Base-by-base conservation (phyloP, 2,797 vertebrate species). In the Ceryle rudis region DNA sequence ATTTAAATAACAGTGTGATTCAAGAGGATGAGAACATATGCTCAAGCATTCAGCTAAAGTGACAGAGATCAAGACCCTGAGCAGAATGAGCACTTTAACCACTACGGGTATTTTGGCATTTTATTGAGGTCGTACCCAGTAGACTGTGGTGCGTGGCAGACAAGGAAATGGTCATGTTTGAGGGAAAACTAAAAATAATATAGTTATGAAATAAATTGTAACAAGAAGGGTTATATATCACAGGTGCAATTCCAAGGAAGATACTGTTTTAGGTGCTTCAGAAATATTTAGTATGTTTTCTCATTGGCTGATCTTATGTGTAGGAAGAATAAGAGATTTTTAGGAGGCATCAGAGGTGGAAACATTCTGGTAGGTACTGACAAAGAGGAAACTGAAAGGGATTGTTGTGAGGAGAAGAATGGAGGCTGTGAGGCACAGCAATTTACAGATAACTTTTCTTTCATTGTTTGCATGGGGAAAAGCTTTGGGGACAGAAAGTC, bases 1-100 rank as follows among this genome's bases (percentile, higher is more conserved):
- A 81, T 82, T 92, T 74, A 78, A 91, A 61, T 78, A 90, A 92
- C 0, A 2, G 6, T 35, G 31, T 46, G 46, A 82, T 89, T 89
- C n/a, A 80, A 89, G 41, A 89, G 23, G 3, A 72, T 49, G 28
- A 11, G 41, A 74, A 71, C 37, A 29, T 44, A 81, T 25, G 5
- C 11, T 91, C 42, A 83, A 35, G 14, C n/a, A 62, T 81, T 93
- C 57, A 61, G 37, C 35, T 81, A 72, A 67, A 19, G 19, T 87
- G 33, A 61, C 1, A 2, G 51, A 82, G 17, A 28, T 87, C 84
- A 74, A 86, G 55, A 77, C 16, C 46, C 44, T 44, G 47, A 46
- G 82, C 8, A 64, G 58, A 92, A 90, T 7, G 31, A 75, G 22
- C 22, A 39, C 9, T 87, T 90, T 25, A 79, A 47, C 4, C 18